These are phyloP conservation scores for Germaria angustata DNA, from an alignment of 2,888 invertebrate genomes.

Conservation along the genomic window DNA sequence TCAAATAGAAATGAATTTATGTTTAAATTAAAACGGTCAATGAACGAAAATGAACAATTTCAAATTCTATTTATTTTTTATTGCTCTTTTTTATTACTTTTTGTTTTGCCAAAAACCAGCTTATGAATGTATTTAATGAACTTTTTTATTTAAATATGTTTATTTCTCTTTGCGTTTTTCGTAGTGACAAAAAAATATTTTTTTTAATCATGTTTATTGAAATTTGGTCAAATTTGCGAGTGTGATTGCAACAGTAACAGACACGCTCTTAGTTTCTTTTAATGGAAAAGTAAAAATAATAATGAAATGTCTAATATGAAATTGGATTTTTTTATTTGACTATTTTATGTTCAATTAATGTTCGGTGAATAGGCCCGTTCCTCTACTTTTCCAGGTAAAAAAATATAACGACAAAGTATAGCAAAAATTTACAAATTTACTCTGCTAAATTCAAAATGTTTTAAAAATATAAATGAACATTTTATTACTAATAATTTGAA, in stretches of 20 bases:
- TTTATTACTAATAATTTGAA: too few species aligned
- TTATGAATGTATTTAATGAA: conserved; percentile 5
- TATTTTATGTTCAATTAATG: too few species aligned
- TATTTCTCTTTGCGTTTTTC: neutral
- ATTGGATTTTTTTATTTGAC: neutral
- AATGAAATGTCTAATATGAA: neutral
- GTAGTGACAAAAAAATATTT: neutral
- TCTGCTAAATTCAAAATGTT: too few species aligned
- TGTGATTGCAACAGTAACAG: neutral
- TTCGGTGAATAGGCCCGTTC: too few species aligned
- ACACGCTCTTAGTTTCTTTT: neutral
- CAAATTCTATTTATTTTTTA: neutral
- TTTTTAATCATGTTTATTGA: neutral
- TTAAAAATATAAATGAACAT: too few species aligned
- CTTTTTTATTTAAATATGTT: conserved; percentile 22
- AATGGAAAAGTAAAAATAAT: too few species aligned
- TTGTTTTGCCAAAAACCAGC: neutral
- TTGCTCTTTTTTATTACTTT: neutral
- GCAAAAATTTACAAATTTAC: too few species aligned
- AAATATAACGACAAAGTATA: too few species aligned
- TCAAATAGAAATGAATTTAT: neutral
- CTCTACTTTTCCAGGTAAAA: too few species aligned
- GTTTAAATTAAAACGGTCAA: conserved; percentile 35
- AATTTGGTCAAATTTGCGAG: conserved; percentile 10
- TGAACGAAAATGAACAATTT: conserved; percentile 35